Evolutionary conservation across 2,888 invertebrate genomes (phyloP).

Genomic region (Gymnosoma rotundatum): DNA sequence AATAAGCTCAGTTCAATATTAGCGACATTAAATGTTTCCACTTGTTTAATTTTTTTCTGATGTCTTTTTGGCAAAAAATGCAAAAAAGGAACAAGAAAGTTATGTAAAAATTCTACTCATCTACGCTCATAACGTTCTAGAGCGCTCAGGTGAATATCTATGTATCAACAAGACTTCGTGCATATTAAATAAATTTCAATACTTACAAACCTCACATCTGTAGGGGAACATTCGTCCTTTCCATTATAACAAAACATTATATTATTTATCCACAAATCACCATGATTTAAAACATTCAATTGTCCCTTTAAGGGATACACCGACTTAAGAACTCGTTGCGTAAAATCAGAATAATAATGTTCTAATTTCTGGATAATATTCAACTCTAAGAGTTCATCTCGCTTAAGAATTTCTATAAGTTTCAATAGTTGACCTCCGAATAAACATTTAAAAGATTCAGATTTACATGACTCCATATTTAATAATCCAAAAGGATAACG

Average conservation of each 20-base stretch:
- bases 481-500: slow-evolving; percentile 77
- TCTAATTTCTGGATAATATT: slow-evolving; percentile 75
- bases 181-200: background rate
- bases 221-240: slow-evolving; percentile 71
- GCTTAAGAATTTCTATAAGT: slow-evolving; percentile 74
- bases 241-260: slow-evolving; percentile 82
- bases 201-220: slow-evolving; percentile 82
- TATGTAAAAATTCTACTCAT: too few species aligned
- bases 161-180: too few species aligned
- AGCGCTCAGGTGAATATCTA: too few species aligned
- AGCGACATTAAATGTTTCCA: too few species aligned
- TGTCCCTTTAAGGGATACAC: slow-evolving; percentile 77
- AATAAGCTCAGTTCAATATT: too few species aligned
- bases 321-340: slow-evolving; percentile 75
- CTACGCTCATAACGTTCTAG: too few species aligned
- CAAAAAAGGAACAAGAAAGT: too few species aligned
- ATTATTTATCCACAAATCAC: slow-evolving; percentile 84
- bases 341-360: slow-evolving; percentile 77
- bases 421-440: slow-evolving; percentile 79
- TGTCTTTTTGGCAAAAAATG: too few species aligned
- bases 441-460: slow-evolving; percentile 76
- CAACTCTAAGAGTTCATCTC: slow-evolving; percentile 74
- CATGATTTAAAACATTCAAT: slow-evolving; percentile 83
- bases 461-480: slow-evolving; percentile 78
- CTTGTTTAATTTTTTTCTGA: too few species aligned